Conservation (phyloP, 2,888 invertebrate genomes). For the Melanargia galathea region DNA sequence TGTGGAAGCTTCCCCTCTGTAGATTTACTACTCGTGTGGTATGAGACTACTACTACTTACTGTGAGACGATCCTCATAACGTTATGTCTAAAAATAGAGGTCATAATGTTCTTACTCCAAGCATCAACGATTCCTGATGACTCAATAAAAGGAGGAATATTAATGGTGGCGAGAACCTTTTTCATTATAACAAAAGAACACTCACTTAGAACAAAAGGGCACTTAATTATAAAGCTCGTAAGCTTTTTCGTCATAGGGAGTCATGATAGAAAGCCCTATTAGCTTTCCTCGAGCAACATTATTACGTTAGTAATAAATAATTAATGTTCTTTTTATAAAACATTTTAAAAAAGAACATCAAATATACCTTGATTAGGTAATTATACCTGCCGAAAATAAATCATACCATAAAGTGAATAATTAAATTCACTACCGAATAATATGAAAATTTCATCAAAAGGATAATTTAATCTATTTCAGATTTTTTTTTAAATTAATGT, state of each 20-base stretch:
- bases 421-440: too few species aligned
- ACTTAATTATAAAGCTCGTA: constrained; percentile 10
- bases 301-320: not conserved
- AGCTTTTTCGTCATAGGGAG: constrained; percentile 10
- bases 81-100: not conserved
- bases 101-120: not conserved
- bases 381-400: not conserved
- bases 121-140: constrained; percentile 1
- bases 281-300: not conserved
- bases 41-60: too few species aligned
- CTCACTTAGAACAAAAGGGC: constrained; percentile 12
- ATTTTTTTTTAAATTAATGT: too few species aligned
- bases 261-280: not conserved
- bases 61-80: too few species aligned
- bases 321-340: not conserved
- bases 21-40: too few species aligned
- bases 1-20: too few species aligned
- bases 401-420: too few species aligned
- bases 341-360: too few species aligned
- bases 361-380: not conserved
- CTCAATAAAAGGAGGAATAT: constrained; percentile 6
- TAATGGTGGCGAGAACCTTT: constrained; percentile 3
- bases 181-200: constrained; percentile 11
- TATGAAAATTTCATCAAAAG: too few species aligned
- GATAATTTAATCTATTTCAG: too few species aligned